These are phyloP conservation scores for Bombus superbus DNA, from an alignment of 1,140 invertebrate genomes.

Conservation along the genomic window DNA sequence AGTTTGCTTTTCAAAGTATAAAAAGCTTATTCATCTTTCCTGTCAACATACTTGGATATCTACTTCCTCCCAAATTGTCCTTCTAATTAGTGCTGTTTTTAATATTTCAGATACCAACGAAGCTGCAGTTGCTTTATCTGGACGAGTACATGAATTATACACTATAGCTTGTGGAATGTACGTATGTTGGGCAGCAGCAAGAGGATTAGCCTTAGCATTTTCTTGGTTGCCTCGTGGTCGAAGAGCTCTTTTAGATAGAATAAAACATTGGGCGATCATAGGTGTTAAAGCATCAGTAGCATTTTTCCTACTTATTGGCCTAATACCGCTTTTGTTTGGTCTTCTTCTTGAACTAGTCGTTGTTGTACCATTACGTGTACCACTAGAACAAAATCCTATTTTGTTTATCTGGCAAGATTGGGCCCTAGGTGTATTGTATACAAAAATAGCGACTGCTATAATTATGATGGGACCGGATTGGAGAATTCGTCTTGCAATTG, in stretches of 20 bases:
- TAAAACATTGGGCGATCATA: constrained; percentile 89
- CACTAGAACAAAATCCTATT: constrained; percentile 96
- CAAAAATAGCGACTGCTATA: constrained; percentile 98
- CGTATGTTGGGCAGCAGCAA: constrained; percentile 93
- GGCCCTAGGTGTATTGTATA: constrained; percentile 98
- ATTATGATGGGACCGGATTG: constrained; percentile 99
- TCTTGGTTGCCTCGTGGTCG: constrained; percentile 95
- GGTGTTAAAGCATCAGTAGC: constrained; percentile 89
- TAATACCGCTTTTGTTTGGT: constrained; percentile 96
- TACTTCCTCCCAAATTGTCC: background rate
- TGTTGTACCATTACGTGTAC: constrained; percentile 96
- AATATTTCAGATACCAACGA: constrained; percentile 68
- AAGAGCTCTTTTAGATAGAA: constrained; percentile 88
- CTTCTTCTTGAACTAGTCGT: constrained; percentile 95
- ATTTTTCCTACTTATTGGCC: constrained; percentile 91
- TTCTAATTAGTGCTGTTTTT: constrained; percentile 14
- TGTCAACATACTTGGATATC: too few species aligned
- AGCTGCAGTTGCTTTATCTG: constrained; percentile 79
- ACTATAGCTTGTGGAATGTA: constrained; percentile 97
- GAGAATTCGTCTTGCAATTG: constrained; percentile 94
- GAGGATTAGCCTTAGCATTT: constrained; percentile 90
- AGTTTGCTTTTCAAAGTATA: constrained; percentile 52
- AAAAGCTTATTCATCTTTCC: background rate
- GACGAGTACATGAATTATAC: constrained; percentile 96
- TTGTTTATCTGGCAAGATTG: constrained; percentile 98